Conservation (phyloP, 35 echinoderm and acorn worm species). For the Diadema setosum region DNA sequence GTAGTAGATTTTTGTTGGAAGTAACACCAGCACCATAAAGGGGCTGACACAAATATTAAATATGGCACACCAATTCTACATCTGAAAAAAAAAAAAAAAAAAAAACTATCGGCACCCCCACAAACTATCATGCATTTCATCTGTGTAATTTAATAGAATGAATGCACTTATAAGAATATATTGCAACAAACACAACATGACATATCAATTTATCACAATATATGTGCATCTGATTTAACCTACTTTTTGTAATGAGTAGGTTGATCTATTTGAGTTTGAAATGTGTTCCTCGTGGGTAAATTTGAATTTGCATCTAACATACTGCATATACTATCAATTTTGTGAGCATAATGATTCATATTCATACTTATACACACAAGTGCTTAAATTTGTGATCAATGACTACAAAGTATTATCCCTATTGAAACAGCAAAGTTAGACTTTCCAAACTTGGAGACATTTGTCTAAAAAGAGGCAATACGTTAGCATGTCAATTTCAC, state of each 20-base stretch:
- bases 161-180: neutral
- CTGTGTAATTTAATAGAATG: no score
- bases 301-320: neutral
- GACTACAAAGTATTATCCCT: no score
- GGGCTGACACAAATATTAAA: neutral
- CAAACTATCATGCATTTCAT: neutral
- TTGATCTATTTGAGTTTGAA: neutral
- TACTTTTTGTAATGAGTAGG: neutral
- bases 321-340: no score
- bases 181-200: neutral
- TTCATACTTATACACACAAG: no score
- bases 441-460: no score
- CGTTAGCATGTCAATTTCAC: no score
- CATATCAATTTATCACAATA: neutral
- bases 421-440: no score
- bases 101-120: neutral
- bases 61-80: neutral
- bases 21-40: neutral
- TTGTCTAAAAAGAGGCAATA: no score
- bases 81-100: neutral
- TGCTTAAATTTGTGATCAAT: no score
- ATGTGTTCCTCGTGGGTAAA: neutral
- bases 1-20: neutral
- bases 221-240: neutral
- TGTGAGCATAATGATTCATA: no score